Base-by-base conservation (phyloP, 2,888 invertebrate species). In the Acrobasis repandana region DNA sequence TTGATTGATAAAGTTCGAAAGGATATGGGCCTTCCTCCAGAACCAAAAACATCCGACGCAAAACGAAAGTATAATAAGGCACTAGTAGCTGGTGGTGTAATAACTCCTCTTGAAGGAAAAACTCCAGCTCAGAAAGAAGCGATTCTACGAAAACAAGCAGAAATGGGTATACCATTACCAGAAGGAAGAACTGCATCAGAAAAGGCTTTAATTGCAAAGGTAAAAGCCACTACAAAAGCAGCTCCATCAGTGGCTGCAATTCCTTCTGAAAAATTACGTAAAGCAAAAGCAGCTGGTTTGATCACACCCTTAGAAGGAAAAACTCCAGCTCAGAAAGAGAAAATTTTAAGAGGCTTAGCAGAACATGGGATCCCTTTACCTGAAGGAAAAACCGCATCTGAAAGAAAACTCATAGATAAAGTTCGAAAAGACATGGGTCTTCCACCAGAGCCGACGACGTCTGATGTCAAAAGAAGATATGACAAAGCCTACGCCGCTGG, bases 61-160 rank as follows among this genome's bases (percentile, higher is more conserved):
- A 73, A 65, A 61, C 61, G 60, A 59, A 72, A 66, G 58, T 69
- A 68, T 48, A 58, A 65, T 2, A 65, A 64, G 56, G 69, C 69
- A 11, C 48, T 65, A 43, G 69, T 64, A 11, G 64, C 66, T 11
- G 70, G 71, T 11, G 70, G 71, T 15, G 8, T 70, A 1, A 66
- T 72, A 11, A 63, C 64, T 10, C 72, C 72, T 3, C 51, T 71
- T 38, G 70, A 72, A 60, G 72, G 72, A 8, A 74, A 73, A 67
- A 49, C 67, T 10, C 38, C 50, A 10, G 52, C 62, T n/a, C 61
- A 68, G 57, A 71, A 72, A 59, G 67, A 70, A 58, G 69, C 68
- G 34, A 67, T 72, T 28, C 64, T 72, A 9, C 63, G 63, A 60
- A 65, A 65, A 0, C 63, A 66, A 56, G 61, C 63, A n/a, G 66